Evolutionary conservation across 2,888 invertebrate species (phyloP).

Genomic region (Tholera decimalis): DNA sequence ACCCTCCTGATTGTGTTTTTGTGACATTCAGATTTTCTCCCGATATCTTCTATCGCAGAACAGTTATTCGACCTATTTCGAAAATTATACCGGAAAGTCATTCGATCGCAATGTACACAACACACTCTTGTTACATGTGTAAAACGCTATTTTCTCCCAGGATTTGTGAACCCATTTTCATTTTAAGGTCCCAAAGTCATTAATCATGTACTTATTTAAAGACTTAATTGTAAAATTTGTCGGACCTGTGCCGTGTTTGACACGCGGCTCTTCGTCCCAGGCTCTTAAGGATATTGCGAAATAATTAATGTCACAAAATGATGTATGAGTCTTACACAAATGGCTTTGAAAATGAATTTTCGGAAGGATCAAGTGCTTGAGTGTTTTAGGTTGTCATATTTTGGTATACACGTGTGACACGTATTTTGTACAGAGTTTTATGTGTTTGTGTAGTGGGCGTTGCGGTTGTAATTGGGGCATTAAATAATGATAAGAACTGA

Average conservation of each 20-base stretch:
- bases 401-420: not conserved
- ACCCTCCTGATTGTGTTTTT: no score
- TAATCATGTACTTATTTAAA: constrained; percentile 61
- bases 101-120: constrained; percentile 8
- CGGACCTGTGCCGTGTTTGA: constrained; percentile 53
- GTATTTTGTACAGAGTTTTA: constrained; percentile 14
- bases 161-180: constrained; percentile 40
- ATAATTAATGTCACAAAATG: constrained; percentile 59
- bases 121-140: constrained; percentile 4
- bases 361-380: constrained; percentile 29
- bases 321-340: constrained; percentile 47
- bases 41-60: no score
- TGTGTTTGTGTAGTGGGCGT: not conserved
- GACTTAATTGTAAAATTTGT: constrained; percentile 64
- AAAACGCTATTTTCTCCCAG: constrained; percentile 32
- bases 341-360: constrained; percentile 37
- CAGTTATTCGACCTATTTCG: no score
- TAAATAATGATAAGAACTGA: no score
- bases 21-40: no score
- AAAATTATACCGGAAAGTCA: constrained; percentile 8
- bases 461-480: not conserved
- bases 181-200: constrained; percentile 46
- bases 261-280: constrained; percentile 29
- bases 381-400: constrained; percentile 23
- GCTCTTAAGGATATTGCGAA: constrained; percentile 53